These are phyloP conservation scores for Polydrusus cervinus DNA, from an alignment of 2,888 invertebrate genomes.

Conservation along the genomic window DNA sequence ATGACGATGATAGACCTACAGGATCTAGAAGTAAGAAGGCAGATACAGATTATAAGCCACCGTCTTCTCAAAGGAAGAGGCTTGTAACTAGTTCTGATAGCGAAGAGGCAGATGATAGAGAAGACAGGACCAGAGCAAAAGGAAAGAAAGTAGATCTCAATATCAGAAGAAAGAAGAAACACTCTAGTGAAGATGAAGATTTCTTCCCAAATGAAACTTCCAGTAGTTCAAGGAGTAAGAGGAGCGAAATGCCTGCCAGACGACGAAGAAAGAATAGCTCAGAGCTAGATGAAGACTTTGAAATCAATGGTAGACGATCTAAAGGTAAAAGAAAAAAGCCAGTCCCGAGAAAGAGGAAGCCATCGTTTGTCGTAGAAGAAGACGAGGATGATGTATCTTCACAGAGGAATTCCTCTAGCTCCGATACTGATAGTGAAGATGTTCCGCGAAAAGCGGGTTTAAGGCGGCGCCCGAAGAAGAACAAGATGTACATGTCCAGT, in stretches of 20 bases:
- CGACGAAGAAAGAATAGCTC: slow-evolving; percentile 43
- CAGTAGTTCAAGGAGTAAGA: slow-evolving; percentile 33
- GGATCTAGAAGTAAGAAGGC: slow-evolving; percentile 7
- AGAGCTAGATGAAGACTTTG: slow-evolving; percentile 53
- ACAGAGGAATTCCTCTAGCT: slow-evolving; percentile 52
- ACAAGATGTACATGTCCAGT: slow-evolving; percentile 58
- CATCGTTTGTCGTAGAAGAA: slow-evolving; percentile 56
- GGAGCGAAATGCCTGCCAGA: neutral
- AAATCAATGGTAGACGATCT: slow-evolving; percentile 57
- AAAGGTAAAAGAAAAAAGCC: slow-evolving; percentile 44
- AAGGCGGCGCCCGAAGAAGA: slow-evolving; percentile 57
- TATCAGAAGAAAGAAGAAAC: slow-evolving; percentile 9
- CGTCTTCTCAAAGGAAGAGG: neutral
- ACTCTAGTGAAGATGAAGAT: slow-evolving; percentile 39
- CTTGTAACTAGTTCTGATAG: slow-evolving; percentile 24
- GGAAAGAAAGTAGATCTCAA: neutral
- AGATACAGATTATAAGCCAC: slow-evolving; percentile 15
- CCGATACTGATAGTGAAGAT: slow-evolving; percentile 13
- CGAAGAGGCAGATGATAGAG: slow-evolving; percentile 21
- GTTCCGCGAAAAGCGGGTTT: slow-evolving; percentile 54
- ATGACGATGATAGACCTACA: slow-evolving; percentile 12
- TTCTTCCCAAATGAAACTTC: slow-evolving; percentile 36
- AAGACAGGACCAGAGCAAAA: neutral
- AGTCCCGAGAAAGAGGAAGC: slow-evolving; percentile 55
- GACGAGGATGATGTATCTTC: slow-evolving; percentile 60